phyloP scores from a whole-genome alignment of 2,888 invertebrate genomes.

The Craniophora ligustri region DNA sequence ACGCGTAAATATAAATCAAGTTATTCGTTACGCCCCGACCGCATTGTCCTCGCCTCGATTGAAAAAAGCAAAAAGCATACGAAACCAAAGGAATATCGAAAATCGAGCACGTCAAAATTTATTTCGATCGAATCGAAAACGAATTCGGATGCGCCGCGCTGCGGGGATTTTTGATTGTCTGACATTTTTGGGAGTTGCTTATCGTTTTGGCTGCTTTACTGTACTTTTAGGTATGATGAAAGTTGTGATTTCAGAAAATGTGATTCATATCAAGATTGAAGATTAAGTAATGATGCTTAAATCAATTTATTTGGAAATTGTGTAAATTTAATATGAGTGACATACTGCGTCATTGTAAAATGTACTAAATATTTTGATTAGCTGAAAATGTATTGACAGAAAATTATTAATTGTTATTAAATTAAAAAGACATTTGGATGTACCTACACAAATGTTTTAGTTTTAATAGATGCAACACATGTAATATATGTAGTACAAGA shows the following conservation, averaged over 20 bases:
- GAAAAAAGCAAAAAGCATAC: conserved; percentile 65
- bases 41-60: conserved; percentile 79
- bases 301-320: too few relatives aligned
- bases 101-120: conserved; percentile 81
- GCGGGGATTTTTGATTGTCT: conserved; percentile 46
- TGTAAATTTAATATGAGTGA: too few relatives aligned
- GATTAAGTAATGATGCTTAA: too few relatives aligned
- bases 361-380: too few relatives aligned
- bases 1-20: conserved; percentile 81
- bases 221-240: not conserved
- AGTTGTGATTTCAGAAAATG: not conserved
- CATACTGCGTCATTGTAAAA: too few relatives aligned
- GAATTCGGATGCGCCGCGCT: conserved; percentile 62
- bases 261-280: not conserved
- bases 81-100: conserved; percentile 66
- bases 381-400: too few relatives aligned
- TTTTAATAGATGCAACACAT: too few relatives aligned
- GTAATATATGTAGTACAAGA: too few relatives aligned
- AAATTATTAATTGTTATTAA: too few relatives aligned
- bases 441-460: too few relatives aligned
- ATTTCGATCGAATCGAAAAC: conserved; percentile 73
- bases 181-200: conserved; percentile 42
- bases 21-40: conserved; percentile 82
- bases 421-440: too few relatives aligned
- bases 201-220: conserved; percentile 17